phyloP scores from a whole-genome alignment of 2,888 invertebrate genomes.

The Sericinus montela region DNA sequence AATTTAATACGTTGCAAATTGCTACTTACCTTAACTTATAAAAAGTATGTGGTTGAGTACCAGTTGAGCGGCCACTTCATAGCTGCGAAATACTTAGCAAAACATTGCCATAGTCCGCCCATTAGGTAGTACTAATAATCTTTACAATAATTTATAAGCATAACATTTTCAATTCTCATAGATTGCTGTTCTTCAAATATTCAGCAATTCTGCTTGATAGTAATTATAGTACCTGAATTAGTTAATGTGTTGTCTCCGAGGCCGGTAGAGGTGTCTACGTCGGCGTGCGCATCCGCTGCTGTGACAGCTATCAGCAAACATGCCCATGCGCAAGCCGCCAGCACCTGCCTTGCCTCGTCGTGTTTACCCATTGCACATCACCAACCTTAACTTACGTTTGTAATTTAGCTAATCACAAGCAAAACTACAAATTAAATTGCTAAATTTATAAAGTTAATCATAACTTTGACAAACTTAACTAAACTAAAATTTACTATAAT shows the following conservation, averaged over 20 bases:
- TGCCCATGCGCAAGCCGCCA: conserved; percentile 65
- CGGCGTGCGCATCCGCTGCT: conserved; percentile 51
- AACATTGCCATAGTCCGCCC: too few relatives aligned
- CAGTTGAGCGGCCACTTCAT: too few relatives aligned
- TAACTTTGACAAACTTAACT: conserved; percentile 12
- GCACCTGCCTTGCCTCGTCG: conserved; percentile 32
- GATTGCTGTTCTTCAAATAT: too few relatives aligned
- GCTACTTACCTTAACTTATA: too few relatives aligned
- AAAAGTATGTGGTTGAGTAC: too few relatives aligned
- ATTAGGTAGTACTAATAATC: too few relatives aligned
- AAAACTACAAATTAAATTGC: conserved; percentile 12
- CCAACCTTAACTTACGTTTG: conserved; percentile 36
- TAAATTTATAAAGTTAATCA: conserved; percentile 13
- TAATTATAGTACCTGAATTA: conserved; percentile 68
- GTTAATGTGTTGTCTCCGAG: conserved; percentile 70
- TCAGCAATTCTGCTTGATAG: too few relatives aligned
- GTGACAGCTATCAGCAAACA: conserved; percentile 54
- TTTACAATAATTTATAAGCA: too few relatives aligned
- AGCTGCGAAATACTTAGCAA: too few relatives aligned
- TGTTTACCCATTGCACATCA: conserved; percentile 73
- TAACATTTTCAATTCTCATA: too few relatives aligned
- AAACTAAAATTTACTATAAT: conserved; percentile 5
- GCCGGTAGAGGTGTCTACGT: conserved; percentile 72
- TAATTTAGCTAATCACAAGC: conserved; percentile 20
- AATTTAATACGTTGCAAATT: too few relatives aligned